phyloP scores from a whole-genome alignment of 2,888 invertebrate species.

The Spodoptera littoralis region DNA sequence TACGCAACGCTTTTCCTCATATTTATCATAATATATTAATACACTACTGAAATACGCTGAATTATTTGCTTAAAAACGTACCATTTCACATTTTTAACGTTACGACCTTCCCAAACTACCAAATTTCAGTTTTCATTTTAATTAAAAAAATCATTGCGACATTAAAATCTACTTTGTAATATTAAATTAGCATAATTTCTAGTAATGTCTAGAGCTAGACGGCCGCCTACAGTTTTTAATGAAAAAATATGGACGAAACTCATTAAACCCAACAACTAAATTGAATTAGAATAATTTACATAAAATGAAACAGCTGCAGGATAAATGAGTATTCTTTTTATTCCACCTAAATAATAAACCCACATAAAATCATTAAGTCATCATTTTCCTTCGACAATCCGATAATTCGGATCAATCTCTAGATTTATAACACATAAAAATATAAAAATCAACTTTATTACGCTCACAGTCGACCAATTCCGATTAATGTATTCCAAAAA shows the following conservation, averaged over 20 bases:
- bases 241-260: constrained; percentile 41
- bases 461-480: constrained; percentile 35
- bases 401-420: constrained; percentile 7
- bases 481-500: constrained; percentile 41
- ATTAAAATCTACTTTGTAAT: constrained; percentile 23
- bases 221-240: constrained; percentile 32
- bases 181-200: constrained; percentile 36
- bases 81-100: not conserved
- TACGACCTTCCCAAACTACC: too few relatives aligned
- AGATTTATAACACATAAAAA: constrained; percentile 49
- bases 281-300: constrained; percentile 37
- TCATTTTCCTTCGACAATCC: constrained; percentile 9
- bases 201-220: constrained; percentile 34
- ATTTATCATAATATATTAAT: not conserved
- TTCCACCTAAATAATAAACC: constrained; percentile 1
- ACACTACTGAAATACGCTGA: not conserved
- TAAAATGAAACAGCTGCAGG: constrained; percentile 27
- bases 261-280: constrained; percentile 33
- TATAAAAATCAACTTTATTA: constrained; percentile 49
- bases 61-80: not conserved
- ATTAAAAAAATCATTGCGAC: constrained; percentile 14
- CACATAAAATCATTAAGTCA: not conserved
- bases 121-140: constrained; percentile 21
- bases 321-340: constrained; percentile 14
- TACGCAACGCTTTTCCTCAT: not conserved